Evolutionary conservation across 2,888 invertebrate species (phyloP).

Genomic region (Amblyjoppa proteus): DNA sequence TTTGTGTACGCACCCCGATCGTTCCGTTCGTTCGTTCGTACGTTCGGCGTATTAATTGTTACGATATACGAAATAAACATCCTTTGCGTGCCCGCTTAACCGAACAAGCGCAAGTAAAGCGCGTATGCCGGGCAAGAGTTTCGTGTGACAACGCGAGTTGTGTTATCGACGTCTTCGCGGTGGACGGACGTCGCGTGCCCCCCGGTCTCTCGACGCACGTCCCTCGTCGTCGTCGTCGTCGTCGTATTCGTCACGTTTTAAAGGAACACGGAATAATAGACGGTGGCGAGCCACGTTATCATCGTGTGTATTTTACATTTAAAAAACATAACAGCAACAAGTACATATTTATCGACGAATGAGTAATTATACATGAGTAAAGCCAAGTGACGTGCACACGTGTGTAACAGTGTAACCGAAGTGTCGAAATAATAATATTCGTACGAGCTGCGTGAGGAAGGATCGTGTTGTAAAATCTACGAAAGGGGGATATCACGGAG

Average conservation of each 20-base stretch:
- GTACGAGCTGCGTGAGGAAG: conserved; percentile 47
- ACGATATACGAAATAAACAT: conserved; percentile 19
- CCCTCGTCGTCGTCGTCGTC: conserved; percentile 44
- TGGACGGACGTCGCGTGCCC: conserved; percentile 54
- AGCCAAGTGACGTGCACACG: conserved; percentile 75
- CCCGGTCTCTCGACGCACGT: conserved; percentile 34
- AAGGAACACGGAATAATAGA: conserved; percentile 26
- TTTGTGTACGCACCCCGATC: conserved; percentile 66
- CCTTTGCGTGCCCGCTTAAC: conserved; percentile 52
- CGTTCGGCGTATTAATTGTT: conserved; percentile 64
- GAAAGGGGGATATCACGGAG: conserved; percentile 73
- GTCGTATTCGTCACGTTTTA: conserved; percentile 21
- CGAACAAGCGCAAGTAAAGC: conserved; percentile 33
- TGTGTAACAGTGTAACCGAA: conserved; percentile 71
- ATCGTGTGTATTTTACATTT: conserved; percentile 42
- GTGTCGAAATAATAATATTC: conserved; percentile 68
- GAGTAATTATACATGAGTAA: conserved; percentile 35
- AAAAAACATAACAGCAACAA: conserved; percentile 18
- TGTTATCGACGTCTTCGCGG: conserved; percentile 61
- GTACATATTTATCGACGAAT: conserved; percentile 42
- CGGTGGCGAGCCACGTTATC: conserved; percentile 35
- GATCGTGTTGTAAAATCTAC: conserved; percentile 53
- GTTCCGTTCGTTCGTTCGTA: conserved; percentile 56
- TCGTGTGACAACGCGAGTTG: conserved; percentile 50
- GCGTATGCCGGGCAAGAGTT: conserved; percentile 20